Evolutionary conservation across 2,888 invertebrate species (phyloP).

Genomic region (Nasonia oneida): DNA sequence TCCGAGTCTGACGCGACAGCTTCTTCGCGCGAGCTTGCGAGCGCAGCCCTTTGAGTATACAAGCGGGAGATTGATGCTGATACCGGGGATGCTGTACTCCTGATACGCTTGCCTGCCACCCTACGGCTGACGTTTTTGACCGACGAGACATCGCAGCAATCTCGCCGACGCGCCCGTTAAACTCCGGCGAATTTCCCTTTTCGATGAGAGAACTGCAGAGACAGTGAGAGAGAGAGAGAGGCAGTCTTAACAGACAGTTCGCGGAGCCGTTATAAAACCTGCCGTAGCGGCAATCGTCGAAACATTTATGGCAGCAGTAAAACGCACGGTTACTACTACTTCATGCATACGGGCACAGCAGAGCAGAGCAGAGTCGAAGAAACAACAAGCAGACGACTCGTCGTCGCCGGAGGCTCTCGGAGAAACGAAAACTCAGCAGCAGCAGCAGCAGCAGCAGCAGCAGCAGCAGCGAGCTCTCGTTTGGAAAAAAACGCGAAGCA

Average conservation of each 20-base stretch:
- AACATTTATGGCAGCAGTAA: conserved; percentile 1
- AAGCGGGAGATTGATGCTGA: neutral
- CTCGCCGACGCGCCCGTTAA: neutral
- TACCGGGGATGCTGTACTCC: neutral
- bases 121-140: too few species aligned
- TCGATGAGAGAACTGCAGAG: too few species aligned
- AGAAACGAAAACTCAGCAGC: conserved; percentile 20
- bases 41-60: neutral
- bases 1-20: too few species aligned
- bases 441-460: neutral
- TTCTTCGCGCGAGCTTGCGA: too few species aligned
- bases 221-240: too few species aligned
- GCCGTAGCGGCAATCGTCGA: neutral
- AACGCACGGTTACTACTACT: neutral
- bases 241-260: conserved; percentile 4
- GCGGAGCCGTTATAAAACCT: neutral
- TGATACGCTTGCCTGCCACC: too few species aligned
- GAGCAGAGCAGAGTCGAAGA: neutral
- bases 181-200: neutral
- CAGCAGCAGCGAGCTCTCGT: neutral
- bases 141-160: too few species aligned
- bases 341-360: neutral
- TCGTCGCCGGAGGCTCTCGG: neutral
- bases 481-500: conserved; percentile 6
- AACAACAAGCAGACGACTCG: neutral